These are phyloP conservation scores for Eurytemora carolleeae DNA, from an alignment of 1,140 invertebrate genomes.

Conservation along the genomic window DNA sequence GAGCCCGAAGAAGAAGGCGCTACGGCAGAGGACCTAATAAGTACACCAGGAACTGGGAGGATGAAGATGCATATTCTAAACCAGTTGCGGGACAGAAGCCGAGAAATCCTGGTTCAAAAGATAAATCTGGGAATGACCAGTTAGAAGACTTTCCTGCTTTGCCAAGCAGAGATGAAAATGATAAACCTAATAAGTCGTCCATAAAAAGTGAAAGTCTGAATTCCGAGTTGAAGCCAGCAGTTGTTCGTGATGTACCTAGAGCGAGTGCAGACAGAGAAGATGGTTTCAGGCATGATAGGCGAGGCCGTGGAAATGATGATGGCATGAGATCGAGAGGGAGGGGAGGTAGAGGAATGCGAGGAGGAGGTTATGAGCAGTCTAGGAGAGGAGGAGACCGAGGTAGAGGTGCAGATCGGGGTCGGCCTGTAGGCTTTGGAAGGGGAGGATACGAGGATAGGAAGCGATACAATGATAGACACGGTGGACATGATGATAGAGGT, in stretches of 20 bases:
- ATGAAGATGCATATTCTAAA: constrained; percentile 58
- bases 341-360: constrained; percentile 14
- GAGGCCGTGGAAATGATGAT: constrained; percentile 18
- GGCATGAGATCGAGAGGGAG: constrained; percentile 14
- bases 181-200: too few relatives aligned
- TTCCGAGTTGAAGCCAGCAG: too few relatives aligned
- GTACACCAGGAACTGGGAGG: constrained; percentile 75
- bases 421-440: neutral
- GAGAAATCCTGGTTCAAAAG: too few relatives aligned
- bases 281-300: too few relatives aligned
- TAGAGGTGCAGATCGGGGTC: neutral
- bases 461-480: neutral
- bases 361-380: constrained; percentile 19
- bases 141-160: too few relatives aligned
- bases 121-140: too few relatives aligned
- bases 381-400: constrained; percentile 4
- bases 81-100: too few relatives aligned
- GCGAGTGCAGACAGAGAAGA: too few relatives aligned
- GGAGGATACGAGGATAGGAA: neutral
- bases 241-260: too few relatives aligned
- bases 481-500: neutral
- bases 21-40: constrained; percentile 63
- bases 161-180: too few relatives aligned
- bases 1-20: constrained; percentile 54
- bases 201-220: too few relatives aligned